Percentiles rank a stretch among this genome's conserved stretches.
These are phyloP conservation scores for Smittia sp. DNA, from an alignment of 2,888 invertebrate genomes.

Conservation along the genomic window DNA sequence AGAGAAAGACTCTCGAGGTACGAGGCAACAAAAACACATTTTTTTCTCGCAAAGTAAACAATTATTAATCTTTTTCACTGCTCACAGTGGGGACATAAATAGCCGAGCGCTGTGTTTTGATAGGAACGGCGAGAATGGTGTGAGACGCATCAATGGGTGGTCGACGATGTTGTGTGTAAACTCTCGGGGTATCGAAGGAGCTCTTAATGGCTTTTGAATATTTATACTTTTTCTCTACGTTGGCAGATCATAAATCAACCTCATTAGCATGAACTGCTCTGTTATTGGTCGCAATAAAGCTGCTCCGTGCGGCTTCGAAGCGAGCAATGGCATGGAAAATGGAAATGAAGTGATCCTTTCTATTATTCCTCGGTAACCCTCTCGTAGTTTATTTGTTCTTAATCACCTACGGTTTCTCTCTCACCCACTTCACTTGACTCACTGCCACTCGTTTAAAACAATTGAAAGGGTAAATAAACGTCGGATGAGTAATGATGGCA, in stretches of 20 bases:
- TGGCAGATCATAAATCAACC: slow-evolving; percentile 24
- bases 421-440: background rate
- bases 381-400: slow-evolving; percentile 22
- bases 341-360: slow-evolving; percentile 29
- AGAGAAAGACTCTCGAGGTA: background rate
- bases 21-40: background rate
- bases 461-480: slow-evolving; percentile 14
- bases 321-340: slow-evolving; percentile 30
- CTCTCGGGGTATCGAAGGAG: background rate
- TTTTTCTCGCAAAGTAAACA: background rate
- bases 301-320: slow-evolving; percentile 1
- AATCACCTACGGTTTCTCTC: slow-evolving; percentile 7
- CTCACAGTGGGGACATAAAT: background rate
- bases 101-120: slow-evolving; percentile 5
- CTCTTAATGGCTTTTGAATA: slow-evolving; percentile 29
- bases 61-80: slow-evolving; percentile 32
- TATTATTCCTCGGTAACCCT: slow-evolving; percentile 3
- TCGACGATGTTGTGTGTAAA: background rate
- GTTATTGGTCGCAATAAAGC: background rate
- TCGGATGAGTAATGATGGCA: slow-evolving; percentile 15
- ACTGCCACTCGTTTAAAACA: slow-evolving; percentile 15
- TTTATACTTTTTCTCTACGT: background rate
- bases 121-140: slow-evolving; percentile 7
- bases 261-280: slow-evolving; percentile 21
- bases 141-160: slow-evolving; percentile 19